These are phyloP conservation scores for Rhimphoctona megacephalus DNA, from an alignment of 2,888 invertebrate genomes.

Conservation along the genomic window DNA sequence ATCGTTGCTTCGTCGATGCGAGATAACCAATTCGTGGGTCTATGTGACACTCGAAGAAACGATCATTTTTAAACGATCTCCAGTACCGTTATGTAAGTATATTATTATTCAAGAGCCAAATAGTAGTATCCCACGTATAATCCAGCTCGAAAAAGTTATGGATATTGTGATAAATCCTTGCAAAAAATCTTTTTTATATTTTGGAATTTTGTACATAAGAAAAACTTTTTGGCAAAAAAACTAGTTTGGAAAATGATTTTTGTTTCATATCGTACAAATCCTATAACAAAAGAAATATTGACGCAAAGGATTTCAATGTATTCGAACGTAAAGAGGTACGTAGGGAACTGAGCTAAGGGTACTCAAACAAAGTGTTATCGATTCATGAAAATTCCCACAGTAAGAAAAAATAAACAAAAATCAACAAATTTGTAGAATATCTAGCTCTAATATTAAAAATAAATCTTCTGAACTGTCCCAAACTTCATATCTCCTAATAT, in stretches of 20 bases:
- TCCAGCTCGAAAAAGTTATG: not conserved
- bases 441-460: no score
- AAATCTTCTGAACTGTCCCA: not conserved
- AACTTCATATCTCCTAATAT: not conserved
- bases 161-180: no score
- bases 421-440: not conserved
- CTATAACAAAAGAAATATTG: not conserved
- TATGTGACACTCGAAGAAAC: constrained; percentile 7
- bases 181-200: no score
- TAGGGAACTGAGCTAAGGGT: no score
- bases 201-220: not conserved
- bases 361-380: no score
- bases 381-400: not conserved
- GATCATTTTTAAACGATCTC: constrained; percentile 1
- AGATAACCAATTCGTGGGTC: constrained; percentile 6
- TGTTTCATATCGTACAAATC: not conserved
- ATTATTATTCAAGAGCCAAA: constrained; percentile 18
- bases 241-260: not conserved
- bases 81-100: constrained; percentile 7
- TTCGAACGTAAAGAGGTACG: no score
- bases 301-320: no score
- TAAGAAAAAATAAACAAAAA: not conserved
- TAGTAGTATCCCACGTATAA: not conserved
- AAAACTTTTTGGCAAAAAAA: not conserved
- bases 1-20: constrained; percentile 12